These are phyloP conservation scores for Cricetomys ansorgei DNA, from an alignment of 2,113 vertebrate species.

Conservation along the genomic window DNA sequence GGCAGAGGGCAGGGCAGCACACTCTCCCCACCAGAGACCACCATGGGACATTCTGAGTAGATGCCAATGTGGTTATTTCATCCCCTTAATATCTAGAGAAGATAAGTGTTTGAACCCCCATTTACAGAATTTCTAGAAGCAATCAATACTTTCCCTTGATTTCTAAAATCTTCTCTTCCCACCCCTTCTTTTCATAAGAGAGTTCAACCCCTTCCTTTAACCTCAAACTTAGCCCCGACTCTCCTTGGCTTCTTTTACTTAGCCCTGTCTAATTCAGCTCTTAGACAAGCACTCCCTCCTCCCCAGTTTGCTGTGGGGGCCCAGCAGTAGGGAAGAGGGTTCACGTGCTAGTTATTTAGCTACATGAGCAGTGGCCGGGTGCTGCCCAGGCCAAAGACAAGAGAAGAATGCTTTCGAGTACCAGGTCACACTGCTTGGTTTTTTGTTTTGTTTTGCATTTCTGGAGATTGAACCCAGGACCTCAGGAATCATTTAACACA, in stretches of 20 bases:
- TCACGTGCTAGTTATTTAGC: background rate
- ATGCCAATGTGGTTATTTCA: background rate
- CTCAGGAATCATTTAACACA: background rate
- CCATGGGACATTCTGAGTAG: background rate
- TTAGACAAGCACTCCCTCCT: background rate
- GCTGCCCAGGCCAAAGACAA: background rate
- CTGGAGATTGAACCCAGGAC: background rate
- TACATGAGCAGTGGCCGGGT: background rate
- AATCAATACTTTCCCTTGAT: background rate
- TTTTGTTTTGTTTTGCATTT: background rate
- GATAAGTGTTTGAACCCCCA: background rate
- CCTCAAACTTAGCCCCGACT: background rate
- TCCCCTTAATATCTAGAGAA: background rate
- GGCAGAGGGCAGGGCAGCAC: background rate
- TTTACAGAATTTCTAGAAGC: background rate
- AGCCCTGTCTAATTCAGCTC: background rate
- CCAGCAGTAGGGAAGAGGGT: rapidly evolving
- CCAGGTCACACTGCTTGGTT: background rate
- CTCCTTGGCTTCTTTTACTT: background rate
- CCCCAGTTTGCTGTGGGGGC: background rate
- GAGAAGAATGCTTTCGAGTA: background rate
- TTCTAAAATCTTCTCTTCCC: background rate
- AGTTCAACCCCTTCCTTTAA: background rate
- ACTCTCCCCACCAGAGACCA: background rate
- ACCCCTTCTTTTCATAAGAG: background rate